These are phyloP conservation scores for Eurois occulta DNA, from an alignment of 2,888 invertebrate species.

Conservation along the genomic window DNA sequence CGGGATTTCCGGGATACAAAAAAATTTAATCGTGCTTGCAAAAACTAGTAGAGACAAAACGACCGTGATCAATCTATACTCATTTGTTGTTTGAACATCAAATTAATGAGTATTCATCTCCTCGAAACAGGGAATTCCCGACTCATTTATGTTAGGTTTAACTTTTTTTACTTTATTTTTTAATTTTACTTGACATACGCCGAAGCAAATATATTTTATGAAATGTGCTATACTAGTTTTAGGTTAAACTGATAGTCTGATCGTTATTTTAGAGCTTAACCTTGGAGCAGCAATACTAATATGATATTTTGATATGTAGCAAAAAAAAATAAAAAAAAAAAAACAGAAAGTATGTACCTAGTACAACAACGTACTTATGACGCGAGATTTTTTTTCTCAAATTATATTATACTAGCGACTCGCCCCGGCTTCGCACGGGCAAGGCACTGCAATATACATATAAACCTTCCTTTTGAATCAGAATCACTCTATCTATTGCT, in stretches of 20 bases:
- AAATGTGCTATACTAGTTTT: slow-evolving; percentile 51
- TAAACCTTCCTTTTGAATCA: no score
- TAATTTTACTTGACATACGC: slow-evolving; percentile 25
- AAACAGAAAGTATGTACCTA: no score
- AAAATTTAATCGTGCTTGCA: not conserved
- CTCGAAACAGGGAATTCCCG: slow-evolving; percentile 14
- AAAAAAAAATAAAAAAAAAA: no score
- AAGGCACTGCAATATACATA: no score
- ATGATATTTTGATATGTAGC: slow-evolving; percentile 17
- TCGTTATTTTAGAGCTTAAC: slow-evolving; percentile 20
- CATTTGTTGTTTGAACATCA: not conserved
- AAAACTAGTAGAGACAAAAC: not conserved
- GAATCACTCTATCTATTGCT: no score
- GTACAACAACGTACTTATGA: not conserved
- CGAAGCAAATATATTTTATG: slow-evolving; percentile 30
- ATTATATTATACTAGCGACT: no score
- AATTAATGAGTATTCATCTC: slow-evolving; percentile 43
- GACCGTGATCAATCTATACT: not conserved
- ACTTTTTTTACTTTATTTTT: slow-evolving; percentile 7
- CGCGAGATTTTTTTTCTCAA: no score
- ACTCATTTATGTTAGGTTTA: slow-evolving; percentile 25
- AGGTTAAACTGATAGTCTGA: slow-evolving; percentile 44
- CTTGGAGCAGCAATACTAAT: slow-evolving; percentile 36
- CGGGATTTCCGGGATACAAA: not conserved
- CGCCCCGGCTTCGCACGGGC: no score